Base-by-base conservation (phyloP, 1,140 invertebrate genomes). In the Lamellibrachia luymesi region DNA sequence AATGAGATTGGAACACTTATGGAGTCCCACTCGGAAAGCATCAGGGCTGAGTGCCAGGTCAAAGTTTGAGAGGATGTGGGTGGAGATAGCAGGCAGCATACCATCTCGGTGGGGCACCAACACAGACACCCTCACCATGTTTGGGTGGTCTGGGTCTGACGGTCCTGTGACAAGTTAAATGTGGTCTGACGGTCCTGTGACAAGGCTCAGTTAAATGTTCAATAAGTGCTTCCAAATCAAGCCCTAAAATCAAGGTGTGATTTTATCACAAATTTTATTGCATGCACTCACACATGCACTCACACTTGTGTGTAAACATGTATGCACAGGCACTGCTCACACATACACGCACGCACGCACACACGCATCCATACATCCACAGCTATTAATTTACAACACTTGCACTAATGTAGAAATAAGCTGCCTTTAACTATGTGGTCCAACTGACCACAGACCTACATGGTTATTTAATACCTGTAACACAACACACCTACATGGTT, bases 81-180 rank as follows among this genome's bases (percentile, higher is more conserved):
- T 97, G 2, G 96, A 96, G 22, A 96, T 94, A 17, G 95, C 94
- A 2, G 96, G 96, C 8, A 97, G 93, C 95, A 96, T 95, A 7
- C 96, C 96, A 94, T 96, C 96, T 92, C 94, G 94, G 93, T 97
- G 96, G 13, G 96, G 96, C 64, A 96, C 95, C 2, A 94, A 94
- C 2, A 97, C 94, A 2, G 95, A 95, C 38, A 97, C 92, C 38
- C 94, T 94, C 7, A 96, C 94, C 49, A 95, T 95, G 94, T 96
- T 96, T 4, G 96, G 95, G 91, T 96, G 94, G 13, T 6, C 64
- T 2, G 64, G 64, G 64, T 80, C 64, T 80, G 13, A 10, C 25
- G 64, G 64, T 4, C 64, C 64, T 80, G 17, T 22, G 25, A 80
- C 5, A n/a, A 38, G 38, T 38, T 38, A 38, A 38, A 38, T 38